Evolutionary conservation across 2,797 vertebrate genomes (phyloP), one percentile per base, ranked within the genome.

Genomic region (Pseudomugil gertrudae): DNA sequence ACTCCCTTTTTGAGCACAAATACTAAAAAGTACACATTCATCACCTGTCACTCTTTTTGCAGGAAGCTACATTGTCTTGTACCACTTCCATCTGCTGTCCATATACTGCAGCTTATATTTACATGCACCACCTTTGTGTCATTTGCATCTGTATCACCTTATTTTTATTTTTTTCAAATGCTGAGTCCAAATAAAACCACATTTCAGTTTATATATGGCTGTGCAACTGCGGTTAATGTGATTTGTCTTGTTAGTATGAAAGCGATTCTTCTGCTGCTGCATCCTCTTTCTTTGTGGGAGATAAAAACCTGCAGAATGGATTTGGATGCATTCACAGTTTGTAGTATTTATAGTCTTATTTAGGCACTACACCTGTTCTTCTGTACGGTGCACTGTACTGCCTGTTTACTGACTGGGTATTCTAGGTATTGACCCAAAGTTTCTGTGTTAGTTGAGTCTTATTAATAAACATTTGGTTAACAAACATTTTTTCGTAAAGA

Each of bases 1-100:
- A 79, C 55, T 64, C 84, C 9, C 47, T 72, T 72, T 63, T 62
- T 69, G 72, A 81, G 67, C 79, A 82, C 58, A 67, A 40, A 75
- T 50, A 55, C 84, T 73, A 70, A 66, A 58, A 40, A 63, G 35
- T 30, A 60, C 5, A 45, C 51, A 74, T 82, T 51, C 19, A 63
- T 80, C 73, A 69, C 26, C 64, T 64, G 74, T 57, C 57, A 13
- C 47, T 40, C 21, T 45, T 59, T n/a, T 55, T 56, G 61, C 60
- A 35, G 65, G 65, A 58, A 0, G 8, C 5, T 24, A 17, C n/a
- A n/a, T n/a, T 48, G 11, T 65, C 57, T 57, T 59, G 62, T 62
- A 24, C 60, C 57, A 55, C 62, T 63, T 62, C 53, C 14, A 32
- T 55, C 51, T 63, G 47, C 55, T 59, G 33, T 29, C 17, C 48